Percentiles rank a stretch among this genome's conserved stretches.
Conservation (phyloP, 2,113 vertebrate species). For the Neotoma lepida region DNA sequence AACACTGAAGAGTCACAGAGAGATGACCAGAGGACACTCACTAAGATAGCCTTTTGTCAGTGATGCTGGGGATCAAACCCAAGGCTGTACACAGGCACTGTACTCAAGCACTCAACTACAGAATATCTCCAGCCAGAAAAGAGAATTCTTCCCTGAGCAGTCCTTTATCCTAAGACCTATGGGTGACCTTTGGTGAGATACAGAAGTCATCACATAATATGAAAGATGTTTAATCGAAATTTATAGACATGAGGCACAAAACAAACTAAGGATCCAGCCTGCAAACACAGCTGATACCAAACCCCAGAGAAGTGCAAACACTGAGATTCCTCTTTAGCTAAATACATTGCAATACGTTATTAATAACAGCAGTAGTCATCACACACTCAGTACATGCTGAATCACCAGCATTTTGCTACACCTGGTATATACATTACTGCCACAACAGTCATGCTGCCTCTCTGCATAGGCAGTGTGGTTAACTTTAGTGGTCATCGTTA, state of each 20-base stretch:
- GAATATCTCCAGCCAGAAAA: constrained; percentile 29
- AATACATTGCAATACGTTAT: background rate
- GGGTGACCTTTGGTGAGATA: background rate
- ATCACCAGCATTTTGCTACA: background rate
- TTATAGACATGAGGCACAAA: background rate
- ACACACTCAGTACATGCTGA: background rate
- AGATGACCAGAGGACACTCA: background rate
- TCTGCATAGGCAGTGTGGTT: background rate
- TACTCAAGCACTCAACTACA: constrained; percentile 30
- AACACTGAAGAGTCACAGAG: background rate
- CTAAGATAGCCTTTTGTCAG: background rate
- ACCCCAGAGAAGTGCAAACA: constrained; percentile 11
- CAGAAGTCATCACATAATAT: background rate
- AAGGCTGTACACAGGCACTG: background rate
- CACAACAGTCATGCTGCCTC: background rate
- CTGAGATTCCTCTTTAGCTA: background rate
- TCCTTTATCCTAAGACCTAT: constrained; percentile 45
- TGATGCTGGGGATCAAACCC: background rate
- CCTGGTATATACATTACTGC: background rate
- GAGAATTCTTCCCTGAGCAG: constrained; percentile 4
- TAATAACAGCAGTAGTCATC: background rate
- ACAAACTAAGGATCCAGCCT: constrained; percentile 34
- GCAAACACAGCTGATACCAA: constrained; percentile 19
- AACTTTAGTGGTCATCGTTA: background rate
- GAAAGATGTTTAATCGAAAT: background rate